phyloP scores from a whole-genome alignment of 1,140 invertebrate genomes.

The Lepidurus apus region DNA sequence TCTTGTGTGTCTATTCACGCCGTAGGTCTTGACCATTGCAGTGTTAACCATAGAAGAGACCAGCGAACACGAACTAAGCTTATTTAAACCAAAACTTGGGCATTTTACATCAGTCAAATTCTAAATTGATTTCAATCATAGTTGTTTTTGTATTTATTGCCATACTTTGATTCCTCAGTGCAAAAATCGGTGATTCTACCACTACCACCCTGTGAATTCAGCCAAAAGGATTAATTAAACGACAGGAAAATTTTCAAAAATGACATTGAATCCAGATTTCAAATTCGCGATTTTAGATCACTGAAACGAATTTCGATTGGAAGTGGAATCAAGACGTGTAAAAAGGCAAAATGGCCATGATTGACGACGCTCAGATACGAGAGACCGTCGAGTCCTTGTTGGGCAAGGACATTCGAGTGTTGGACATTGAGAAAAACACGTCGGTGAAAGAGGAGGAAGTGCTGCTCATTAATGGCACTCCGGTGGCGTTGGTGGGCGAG shows the following conservation, averaged over 20 bases:
- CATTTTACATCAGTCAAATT: too few species aligned
- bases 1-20: too few species aligned
- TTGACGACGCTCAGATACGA: slow-evolving; percentile 68
- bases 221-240: too few species aligned
- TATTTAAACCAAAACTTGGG: too few species aligned
- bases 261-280: background rate
- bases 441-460: slow-evolving; percentile 66
- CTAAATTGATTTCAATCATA: too few species aligned
- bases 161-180: too few species aligned
- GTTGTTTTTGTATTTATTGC: too few species aligned
- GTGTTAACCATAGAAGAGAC: too few species aligned
- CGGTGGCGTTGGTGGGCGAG: slow-evolving; percentile 60
- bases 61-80: too few species aligned
- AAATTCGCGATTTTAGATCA: background rate
- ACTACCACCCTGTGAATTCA: too few species aligned
- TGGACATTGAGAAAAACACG: slow-evolving; percentile 69
- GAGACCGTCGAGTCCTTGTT: slow-evolving; percentile 70
- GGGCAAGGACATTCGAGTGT: slow-evolving; percentile 65
- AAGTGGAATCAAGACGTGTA: slow-evolving; percentile 28
- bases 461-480: slow-evolving; percentile 65
- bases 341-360: slow-evolving; percentile 43
- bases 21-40: too few species aligned
- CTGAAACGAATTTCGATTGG: background rate
- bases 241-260: background rate
- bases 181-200: too few species aligned